Percentiles rank a stretch among this genome's conserved stretches.
These are phyloP conservation scores for Tupiocoris notatus DNA, from an alignment of 2,888 invertebrate genomes.

Conservation along the genomic window DNA sequence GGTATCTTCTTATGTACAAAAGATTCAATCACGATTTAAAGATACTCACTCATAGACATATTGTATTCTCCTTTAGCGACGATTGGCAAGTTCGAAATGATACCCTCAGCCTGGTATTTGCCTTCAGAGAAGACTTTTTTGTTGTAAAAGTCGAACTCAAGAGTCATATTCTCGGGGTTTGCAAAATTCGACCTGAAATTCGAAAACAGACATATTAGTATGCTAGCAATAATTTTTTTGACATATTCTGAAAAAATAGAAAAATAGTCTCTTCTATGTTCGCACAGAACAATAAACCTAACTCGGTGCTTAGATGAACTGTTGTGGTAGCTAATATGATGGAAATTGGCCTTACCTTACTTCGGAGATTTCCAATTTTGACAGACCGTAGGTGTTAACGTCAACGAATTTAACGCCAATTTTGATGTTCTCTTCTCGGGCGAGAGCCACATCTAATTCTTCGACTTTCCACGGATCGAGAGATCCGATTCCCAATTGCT, in stretches of 20 bases:
- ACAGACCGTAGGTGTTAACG: slow-evolving; percentile 50
- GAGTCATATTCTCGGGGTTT: slow-evolving; percentile 58
- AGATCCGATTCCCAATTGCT: slow-evolving; percentile 45
- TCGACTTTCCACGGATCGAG: slow-evolving; percentile 51
- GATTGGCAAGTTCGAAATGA: slow-evolving; percentile 62
- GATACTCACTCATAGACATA: slow-evolving; percentile 61
- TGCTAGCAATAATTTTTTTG: no score
- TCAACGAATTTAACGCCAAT: slow-evolving; percentile 50
- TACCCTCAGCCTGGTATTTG: slow-evolving; percentile 63
- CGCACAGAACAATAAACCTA: no score
- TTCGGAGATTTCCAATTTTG: slow-evolving; percentile 49
- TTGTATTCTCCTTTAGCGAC: slow-evolving; percentile 63
- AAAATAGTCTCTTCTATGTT: no score
- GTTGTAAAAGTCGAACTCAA: slow-evolving; percentile 61
- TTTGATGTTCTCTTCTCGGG: slow-evolving; percentile 48
- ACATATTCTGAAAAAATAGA: no score
- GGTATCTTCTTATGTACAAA: not conserved
- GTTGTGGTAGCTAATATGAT: no score
- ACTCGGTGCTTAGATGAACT: no score
- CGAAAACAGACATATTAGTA: no score
- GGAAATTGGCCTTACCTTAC: slow-evolving; percentile 52
- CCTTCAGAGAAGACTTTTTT: slow-evolving; percentile 61
- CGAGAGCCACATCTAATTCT: slow-evolving; percentile 50
- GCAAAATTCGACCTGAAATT: slow-evolving; percentile 57
- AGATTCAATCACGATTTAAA: not conserved